Evolutionary conservation across 64 coral and sea anemone genomes (phyloP).

Genomic region (Hydrozoanthus tunicans): DNA sequence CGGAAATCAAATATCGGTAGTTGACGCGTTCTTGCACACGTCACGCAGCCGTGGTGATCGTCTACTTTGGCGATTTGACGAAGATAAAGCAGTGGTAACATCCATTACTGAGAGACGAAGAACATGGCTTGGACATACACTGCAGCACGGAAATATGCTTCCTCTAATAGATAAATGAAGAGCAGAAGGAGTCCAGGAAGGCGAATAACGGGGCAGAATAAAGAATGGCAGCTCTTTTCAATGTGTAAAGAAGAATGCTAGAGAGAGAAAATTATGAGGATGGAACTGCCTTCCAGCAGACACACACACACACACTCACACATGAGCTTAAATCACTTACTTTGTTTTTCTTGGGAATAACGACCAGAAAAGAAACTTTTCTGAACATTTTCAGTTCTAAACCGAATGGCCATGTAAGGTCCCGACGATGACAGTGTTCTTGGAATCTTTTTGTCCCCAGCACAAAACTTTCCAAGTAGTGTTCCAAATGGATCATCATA

Average conservation of each 20-base stretch:
- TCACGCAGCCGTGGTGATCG: too few relatives aligned
- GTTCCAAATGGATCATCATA: constrained; percentile 53
- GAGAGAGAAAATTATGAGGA: not conserved
- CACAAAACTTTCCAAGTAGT: constrained; percentile 37
- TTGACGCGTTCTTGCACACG: too few relatives aligned
- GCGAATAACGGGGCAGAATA: constrained; percentile 26
- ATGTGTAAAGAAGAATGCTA: constrained; percentile 19
- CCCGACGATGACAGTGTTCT: constrained; percentile 1
- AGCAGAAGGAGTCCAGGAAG: not conserved
- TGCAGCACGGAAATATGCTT: not conserved
- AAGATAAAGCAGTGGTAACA: not conserved
- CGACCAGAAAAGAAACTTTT: constrained; percentile 23
- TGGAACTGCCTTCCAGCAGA: too few relatives aligned
- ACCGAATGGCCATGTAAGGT: constrained; percentile 24
- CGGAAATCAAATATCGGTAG: too few relatives aligned
- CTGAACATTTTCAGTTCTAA: constrained; percentile 29
- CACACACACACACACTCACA: too few relatives aligned
- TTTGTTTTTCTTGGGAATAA: constrained; percentile 21
- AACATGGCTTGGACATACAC: constrained; percentile 25
- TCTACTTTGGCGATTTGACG: constrained; percentile 7
- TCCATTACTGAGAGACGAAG: constrained; percentile 20
- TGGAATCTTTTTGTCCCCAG: not conserved
- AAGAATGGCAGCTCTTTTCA: constrained; percentile 41
- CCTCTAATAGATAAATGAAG: constrained; percentile 43
- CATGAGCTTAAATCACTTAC: not conserved